Evolutionary conservation across 2,113 vertebrate species (phyloP), one percentile per base, ranked within the genome.

Genomic region (Sinocyclocheilus grahami): DNA sequence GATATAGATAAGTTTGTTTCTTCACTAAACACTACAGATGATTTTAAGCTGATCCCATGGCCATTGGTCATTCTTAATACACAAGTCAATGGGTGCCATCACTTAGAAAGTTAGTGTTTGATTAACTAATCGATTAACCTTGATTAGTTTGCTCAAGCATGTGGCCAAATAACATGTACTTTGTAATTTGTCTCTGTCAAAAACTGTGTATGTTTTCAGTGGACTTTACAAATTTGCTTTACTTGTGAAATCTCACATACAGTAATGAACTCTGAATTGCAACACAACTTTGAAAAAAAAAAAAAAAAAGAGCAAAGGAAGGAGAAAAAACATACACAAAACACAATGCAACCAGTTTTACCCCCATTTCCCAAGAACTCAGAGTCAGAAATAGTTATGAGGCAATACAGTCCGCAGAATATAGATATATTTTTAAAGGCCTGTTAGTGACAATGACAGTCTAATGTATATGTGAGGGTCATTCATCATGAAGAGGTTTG

Each of bases 241-340:
- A 20, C 20, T 60, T 60, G 58, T 22, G 58, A 22, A 60, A 22
- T 22, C 1, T 2, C 22, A 60, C 5, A 58, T 18, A 20, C 16
- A 22, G 55, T 60, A 88, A 18, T 88, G 83, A 88, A 86, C 83
- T 87, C 74, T 79, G 67, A 84, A 37, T 87, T 87, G 80, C 85
- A 87, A 88, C 83, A 90, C 79, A 65, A 46, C 78, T 74, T 30
- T 75, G 51, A 87, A 76, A 78, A 88, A 58, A 24, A 72, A 69
- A 60, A 20, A 39, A 39, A 7, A 60, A 58, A 39, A 39, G 6
- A 18, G 10, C 20, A 72, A 42, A 72, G 22, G 71, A 71, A 85
- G 37, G 20, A 30, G 42, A 83, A 65, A 65, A 63, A 76, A 83
- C 42, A 75, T 7, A 74, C n/a, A 75, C 33, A 83, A 85, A 77